Conservation (phyloP, 2,888 invertebrate species). For the Frankliniella fusca region DNA sequence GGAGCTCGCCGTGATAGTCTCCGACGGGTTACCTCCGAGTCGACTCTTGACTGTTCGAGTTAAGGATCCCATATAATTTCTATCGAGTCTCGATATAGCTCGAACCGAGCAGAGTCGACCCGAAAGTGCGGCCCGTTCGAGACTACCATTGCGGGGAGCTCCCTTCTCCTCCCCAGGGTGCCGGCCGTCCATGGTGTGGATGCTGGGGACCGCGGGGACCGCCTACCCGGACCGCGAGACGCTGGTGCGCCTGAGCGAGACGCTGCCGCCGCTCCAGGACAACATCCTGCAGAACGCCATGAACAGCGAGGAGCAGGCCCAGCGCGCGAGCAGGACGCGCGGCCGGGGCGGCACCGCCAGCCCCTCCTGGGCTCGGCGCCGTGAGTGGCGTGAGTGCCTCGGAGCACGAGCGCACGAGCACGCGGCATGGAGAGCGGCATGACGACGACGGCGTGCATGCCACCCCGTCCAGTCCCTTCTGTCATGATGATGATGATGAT, state of each 20-base stretch:
- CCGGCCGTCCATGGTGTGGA: conserved; percentile 67
- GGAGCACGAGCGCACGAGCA: neutral
- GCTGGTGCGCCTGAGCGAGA: conserved; percentile 49
- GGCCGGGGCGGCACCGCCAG: neutral
- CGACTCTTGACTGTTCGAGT: no score
- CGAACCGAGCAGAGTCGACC: no score
- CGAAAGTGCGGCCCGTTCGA: no score
- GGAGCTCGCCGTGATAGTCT: no score
- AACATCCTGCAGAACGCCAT: conserved; percentile 65
- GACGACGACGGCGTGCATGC: neutral
- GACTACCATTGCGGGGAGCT: no score
- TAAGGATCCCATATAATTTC: no score
- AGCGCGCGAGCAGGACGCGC: neutral
- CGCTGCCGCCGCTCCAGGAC: conserved; percentile 57
- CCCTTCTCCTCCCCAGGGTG: conserved; percentile 62
- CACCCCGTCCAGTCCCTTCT: no score
- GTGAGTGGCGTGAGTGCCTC: neutral
- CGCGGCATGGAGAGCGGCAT: neutral
- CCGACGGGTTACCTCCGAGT: no score
- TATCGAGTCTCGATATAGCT: no score
- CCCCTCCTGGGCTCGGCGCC: neutral
- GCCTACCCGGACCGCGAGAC: conserved; percentile 54
- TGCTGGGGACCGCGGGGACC: conserved; percentile 61
- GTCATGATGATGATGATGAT: no score
- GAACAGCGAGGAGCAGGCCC: conserved; percentile 45